A percentile compares a stretch with the other conserved stretches of the same genome.
Conservation (phyloP, 1,140 invertebrate species). For the Drosophila bocqueti region DNA sequence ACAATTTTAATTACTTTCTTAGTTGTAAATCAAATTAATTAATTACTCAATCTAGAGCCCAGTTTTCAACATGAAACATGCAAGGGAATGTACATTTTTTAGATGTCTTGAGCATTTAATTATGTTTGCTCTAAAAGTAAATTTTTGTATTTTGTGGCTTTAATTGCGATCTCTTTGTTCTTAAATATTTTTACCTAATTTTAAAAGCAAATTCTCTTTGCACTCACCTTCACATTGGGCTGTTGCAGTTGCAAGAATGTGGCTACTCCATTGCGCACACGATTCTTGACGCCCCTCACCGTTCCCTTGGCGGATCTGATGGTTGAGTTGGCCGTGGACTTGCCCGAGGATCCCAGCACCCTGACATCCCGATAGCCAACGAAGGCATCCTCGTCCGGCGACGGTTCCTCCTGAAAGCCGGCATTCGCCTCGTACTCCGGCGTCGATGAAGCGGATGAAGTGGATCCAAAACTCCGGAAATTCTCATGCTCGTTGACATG, state of each 20-base stretch:
- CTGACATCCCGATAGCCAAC: constrained; percentile 92
- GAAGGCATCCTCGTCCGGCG: constrained; percentile 89
- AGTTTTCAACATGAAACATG: background rate
- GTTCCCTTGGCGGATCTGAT: constrained; percentile 96
- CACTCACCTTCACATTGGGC: constrained; percentile 89
- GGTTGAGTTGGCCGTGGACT: constrained; percentile 87
- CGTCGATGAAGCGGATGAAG: constrained; percentile 46
- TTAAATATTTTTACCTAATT: background rate
- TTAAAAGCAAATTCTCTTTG: constrained; percentile 86
- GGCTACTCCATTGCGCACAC: constrained; percentile 96
- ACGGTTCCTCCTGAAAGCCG: constrained; percentile 50
- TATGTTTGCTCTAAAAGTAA: no score
- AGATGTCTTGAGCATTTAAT: background rate
- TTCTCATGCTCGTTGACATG: constrained; percentile 90
- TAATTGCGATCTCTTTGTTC: background rate
- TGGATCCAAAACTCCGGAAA: constrained; percentile 87
- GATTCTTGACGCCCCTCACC: constrained; percentile 96
- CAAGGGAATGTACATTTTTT: background rate
- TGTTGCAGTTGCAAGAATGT: constrained; percentile 94
- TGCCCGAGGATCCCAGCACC: constrained; percentile 86
- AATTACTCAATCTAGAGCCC: background rate
- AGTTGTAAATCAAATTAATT: background rate
- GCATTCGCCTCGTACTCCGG: constrained; percentile 57
- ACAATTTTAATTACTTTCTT: background rate
- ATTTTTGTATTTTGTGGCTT: no score